Percentiles rank a stretch among this genome's conserved stretches.
Evolutionary conservation across 2,888 invertebrate genomes (phyloP).

Genomic region (Dascillus cervinus): DNA sequence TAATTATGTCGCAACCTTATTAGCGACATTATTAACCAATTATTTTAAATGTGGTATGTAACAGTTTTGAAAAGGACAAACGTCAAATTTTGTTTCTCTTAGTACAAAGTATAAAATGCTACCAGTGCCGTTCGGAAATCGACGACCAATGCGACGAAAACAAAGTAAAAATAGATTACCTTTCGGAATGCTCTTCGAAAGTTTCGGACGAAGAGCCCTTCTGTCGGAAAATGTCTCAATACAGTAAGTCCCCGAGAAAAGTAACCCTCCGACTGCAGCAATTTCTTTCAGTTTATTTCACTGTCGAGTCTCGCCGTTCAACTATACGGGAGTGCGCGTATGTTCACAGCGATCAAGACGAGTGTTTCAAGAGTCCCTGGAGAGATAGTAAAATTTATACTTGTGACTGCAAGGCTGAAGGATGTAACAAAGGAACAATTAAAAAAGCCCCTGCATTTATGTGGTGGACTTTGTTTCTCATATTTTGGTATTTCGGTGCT

Average conservation of each 20-base stretch:
- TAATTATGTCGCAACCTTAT: slow-evolving; percentile 14
- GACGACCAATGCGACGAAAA: slow-evolving; percentile 57
- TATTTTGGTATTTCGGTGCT: too few relatives aligned
- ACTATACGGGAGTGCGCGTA: slow-evolving; percentile 11
- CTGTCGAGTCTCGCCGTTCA: not conserved
- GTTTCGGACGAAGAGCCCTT: not conserved
- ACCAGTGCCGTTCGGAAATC: slow-evolving; percentile 68
- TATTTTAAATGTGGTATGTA: slow-evolving; percentile 10
- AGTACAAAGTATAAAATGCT: slow-evolving; percentile 53
- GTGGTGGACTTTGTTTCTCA: slow-evolving; percentile 9
- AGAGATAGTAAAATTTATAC: slow-evolving; percentile 8
- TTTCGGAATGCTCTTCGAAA: slow-evolving; percentile 4
- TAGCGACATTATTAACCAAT: slow-evolving; percentile 11
- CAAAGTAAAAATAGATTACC: slow-evolving; percentile 1
- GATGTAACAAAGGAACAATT: slow-evolving; percentile 12
- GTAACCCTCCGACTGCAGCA: not conserved
- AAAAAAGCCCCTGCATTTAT: slow-evolving; percentile 7
- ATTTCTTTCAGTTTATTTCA: slow-evolving; percentile 9
- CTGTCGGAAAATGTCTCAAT: slow-evolving; percentile 9
- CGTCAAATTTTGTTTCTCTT: slow-evolving; percentile 18
- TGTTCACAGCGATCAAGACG: not conserved
- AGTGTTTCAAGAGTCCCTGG: slow-evolving; percentile 6
- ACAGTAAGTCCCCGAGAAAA: slow-evolving; percentile 4
- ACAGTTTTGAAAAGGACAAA: not conserved
- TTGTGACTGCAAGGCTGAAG: slow-evolving; percentile 15